These are phyloP conservation scores for Cantharis rufa DNA, from an alignment of 2,888 invertebrate genomes.

Conservation along the genomic window DNA sequence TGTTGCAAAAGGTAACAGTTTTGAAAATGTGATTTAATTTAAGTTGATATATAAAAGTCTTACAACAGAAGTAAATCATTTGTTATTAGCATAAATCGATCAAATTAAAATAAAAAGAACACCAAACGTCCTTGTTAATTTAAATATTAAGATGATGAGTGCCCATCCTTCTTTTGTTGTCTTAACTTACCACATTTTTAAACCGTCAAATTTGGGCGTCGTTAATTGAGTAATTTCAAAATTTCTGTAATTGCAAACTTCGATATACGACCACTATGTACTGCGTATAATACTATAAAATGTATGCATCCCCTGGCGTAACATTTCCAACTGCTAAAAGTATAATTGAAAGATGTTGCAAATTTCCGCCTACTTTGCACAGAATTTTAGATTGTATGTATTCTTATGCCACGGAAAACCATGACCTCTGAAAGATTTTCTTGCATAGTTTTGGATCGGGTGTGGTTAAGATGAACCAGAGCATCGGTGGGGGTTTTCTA, in stretches of 20 bases:
- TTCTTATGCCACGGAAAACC: slow-evolving; percentile 15
- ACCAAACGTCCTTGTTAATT: neutral
- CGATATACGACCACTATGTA: neutral
- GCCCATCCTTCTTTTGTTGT: neutral
- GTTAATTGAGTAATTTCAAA: neutral
- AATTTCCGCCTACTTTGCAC: neutral
- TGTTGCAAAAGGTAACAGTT: neutral
- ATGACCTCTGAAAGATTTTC: slow-evolving; percentile 32
- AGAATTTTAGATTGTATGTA: neutral
- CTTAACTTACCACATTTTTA: neutral
- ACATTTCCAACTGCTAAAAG: neutral
- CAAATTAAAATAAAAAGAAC: neutral
- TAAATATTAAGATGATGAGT: neutral
- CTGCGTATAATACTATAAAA: too few relatives aligned
- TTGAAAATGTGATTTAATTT: neutral
- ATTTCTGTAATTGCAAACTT: neutral
- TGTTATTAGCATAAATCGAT: neutral
- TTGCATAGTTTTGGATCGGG: slow-evolving; percentile 42
- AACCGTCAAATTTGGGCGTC: neutral
- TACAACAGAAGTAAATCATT: neutral
- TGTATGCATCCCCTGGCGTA: neutral
- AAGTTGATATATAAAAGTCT: neutral
- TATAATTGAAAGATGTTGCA: neutral
- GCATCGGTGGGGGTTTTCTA: slow-evolving; percentile 43
- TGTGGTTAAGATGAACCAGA: slow-evolving; percentile 43